Base-by-base conservation (phyloP, 2,888 invertebrate species). In the Andrena fulva region DNA sequence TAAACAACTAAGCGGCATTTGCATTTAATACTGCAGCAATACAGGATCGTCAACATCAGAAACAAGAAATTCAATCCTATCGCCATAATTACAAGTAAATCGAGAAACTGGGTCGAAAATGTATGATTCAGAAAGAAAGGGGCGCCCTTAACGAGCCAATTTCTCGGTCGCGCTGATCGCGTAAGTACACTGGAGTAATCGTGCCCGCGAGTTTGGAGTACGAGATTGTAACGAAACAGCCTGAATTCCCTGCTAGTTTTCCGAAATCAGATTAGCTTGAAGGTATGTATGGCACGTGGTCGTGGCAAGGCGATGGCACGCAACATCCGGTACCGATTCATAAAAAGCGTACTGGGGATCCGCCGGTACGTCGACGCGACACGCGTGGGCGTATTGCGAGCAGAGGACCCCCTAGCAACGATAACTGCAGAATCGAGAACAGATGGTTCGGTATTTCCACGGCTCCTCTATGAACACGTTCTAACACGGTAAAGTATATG, bases 401-500 rank as follows among this genome's bases (percentile, higher is more conserved):
- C 69, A 29, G 20, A 54, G 31, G 10, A 66, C 42, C 31, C 29
- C 42, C 50, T 50, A 64, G 29, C 48, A 69, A 64, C 35, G 42
- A 79, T 80, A 66, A 66, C 48, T 66, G 42, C 12, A 12, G 5
- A 70, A 56, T 42, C 1, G 60, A 60, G 8, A 77, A 31, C 29
- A 60, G 64, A 27, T 56, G 31, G 27, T 42, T 42, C 42, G 42
- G 16, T 16, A 77, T 71, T 27, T 54, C 20, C 54, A 80, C 85
- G 84, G 84, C 42, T 89, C 90, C 88, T 87, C 87, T 91, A 91
- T 91, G 89, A 92, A 90, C 91, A 92, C 91, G 89, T 91, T 89
- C 91, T 88, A 90, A 91, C 81, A 81, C 91, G 88, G 90, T 91
- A 92, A 92, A 91, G 91, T 91, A 91, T 89, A 87, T 88, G 88